These are phyloP conservation scores for Gallinago undulata DNA, from an alignment of 2,113 vertebrate species.

Conservation along the genomic window DNA sequence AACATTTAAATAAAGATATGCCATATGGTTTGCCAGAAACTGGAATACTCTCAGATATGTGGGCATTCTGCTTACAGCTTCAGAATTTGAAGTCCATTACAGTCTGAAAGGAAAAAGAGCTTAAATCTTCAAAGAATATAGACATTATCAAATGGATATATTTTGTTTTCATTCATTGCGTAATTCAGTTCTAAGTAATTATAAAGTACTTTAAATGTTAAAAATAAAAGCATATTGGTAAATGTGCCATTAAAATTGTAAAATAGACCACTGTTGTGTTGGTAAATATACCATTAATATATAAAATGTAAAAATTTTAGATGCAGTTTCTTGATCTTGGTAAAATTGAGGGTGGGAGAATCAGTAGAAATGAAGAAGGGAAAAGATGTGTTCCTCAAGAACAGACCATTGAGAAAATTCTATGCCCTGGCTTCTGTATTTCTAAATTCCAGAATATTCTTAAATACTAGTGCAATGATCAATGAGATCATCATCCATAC, in stretches of 20 bases:
- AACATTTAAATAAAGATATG: neutral
- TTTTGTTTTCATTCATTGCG: neutral
- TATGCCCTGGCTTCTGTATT: neutral
- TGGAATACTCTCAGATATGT: neutral
- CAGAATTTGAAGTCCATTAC: neutral
- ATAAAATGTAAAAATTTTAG: neutral
- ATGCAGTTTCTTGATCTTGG: neutral
- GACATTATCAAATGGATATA: neutral
- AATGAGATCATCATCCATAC: neutral
- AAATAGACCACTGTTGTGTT: neutral
- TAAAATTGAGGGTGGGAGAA: neutral
- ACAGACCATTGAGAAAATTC: neutral
- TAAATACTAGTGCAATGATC: neutral
- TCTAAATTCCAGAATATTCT: neutral
- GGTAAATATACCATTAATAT: neutral
- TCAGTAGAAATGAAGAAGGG: neutral
- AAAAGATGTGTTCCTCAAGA: neutral
- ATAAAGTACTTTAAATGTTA: neutral
- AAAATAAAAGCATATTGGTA: neutral
- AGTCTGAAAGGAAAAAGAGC: neutral
- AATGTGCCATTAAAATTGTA: neutral
- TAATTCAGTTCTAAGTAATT: neutral
- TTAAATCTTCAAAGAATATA: neutral
- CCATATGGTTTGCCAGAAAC: conserved; percentile 10
- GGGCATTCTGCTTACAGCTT: neutral